Conservation (phyloP, 2,113 vertebrate genomes). For the Pardalotus punctatus region DNA sequence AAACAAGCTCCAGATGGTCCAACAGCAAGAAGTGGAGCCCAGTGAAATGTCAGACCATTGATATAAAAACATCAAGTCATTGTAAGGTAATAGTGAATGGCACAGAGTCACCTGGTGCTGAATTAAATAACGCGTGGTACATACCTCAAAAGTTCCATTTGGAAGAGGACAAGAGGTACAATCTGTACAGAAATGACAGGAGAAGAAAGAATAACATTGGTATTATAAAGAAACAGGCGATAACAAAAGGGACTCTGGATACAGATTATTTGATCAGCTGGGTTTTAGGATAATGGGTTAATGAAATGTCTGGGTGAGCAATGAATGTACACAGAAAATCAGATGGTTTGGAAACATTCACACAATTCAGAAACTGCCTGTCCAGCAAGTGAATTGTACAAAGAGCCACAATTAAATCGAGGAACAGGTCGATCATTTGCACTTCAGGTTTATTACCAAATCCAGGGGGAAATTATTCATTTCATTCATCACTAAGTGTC, state of each 20-base stretch:
- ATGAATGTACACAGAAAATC: neutral
- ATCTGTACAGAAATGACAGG: neutral
- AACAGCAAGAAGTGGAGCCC: neutral
- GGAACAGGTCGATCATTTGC: neutral
- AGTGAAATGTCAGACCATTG: neutral
- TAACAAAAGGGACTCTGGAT: neutral
- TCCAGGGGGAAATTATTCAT: neutral
- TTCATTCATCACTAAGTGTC: neutral
- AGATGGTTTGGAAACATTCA: neutral
- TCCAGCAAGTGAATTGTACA: neutral
- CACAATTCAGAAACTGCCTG: neutral
- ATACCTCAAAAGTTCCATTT: neutral
- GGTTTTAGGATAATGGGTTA: neutral
- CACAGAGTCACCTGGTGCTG: neutral
- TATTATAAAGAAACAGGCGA: neutral
- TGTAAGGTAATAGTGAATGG: neutral
- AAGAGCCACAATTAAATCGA: neutral
- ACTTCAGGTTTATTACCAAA: neutral
- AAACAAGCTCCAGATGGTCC: neutral
- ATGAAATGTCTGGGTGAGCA: slow-evolving; percentile 19
- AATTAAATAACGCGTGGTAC: neutral
- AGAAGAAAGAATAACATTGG: neutral
- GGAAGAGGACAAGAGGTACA: neutral
- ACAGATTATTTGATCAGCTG: neutral
- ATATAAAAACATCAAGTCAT: neutral